Conservation (phyloP, 1,140 invertebrate species). For the Leucophenga varia region DNA sequence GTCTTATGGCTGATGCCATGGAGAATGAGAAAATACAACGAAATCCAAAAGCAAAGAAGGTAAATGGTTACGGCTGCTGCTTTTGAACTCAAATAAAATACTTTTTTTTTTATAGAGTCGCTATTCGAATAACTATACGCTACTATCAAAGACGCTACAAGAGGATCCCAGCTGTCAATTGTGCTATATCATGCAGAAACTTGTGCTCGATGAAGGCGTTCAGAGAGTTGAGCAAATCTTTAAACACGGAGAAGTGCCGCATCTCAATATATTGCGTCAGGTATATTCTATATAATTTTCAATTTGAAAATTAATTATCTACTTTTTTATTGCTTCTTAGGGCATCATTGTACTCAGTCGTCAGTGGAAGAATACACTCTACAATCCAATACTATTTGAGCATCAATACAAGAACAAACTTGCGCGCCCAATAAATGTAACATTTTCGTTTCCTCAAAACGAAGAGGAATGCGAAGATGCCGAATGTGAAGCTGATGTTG, state of each 20-base stretch:
- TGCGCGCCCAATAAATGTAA: slow-evolving; percentile 81
- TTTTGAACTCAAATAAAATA: not conserved
- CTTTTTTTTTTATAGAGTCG: slow-evolving; percentile 69
- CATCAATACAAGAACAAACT: slow-evolving; percentile 85
- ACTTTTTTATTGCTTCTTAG: slow-evolving; percentile 56
- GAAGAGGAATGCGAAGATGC: slow-evolving; percentile 64
- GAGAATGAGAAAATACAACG: slow-evolving; percentile 63
- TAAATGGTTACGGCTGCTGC: slow-evolving; percentile 11
- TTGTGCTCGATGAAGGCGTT: slow-evolving; percentile 75
- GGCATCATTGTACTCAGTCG: slow-evolving; percentile 89
- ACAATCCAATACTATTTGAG: slow-evolving; percentile 87
- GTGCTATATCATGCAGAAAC: slow-evolving; percentile 84
- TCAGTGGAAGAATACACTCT: slow-evolving; percentile 96
- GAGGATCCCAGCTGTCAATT: slow-evolving; percentile 96
- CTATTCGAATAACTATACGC: slow-evolving; percentile 80
- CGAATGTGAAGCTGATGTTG: slow-evolving; percentile 55
- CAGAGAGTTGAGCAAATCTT: slow-evolving; percentile 80
- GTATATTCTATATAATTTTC: slow-evolving; percentile 58
- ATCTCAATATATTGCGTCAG: slow-evolving; percentile 84
- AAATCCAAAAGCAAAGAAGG: slow-evolving; percentile 53
- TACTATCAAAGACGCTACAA: slow-evolving; percentile 86
- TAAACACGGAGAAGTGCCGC: slow-evolving; percentile 79
- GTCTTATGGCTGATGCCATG: slow-evolving; percentile 91
- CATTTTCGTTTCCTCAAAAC: slow-evolving; percentile 80
- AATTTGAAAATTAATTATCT: not conserved